These are phyloP conservation scores for Aythya baeri DNA, from an alignment of 2,113 vertebrate species.

Conservation along the genomic window DNA sequence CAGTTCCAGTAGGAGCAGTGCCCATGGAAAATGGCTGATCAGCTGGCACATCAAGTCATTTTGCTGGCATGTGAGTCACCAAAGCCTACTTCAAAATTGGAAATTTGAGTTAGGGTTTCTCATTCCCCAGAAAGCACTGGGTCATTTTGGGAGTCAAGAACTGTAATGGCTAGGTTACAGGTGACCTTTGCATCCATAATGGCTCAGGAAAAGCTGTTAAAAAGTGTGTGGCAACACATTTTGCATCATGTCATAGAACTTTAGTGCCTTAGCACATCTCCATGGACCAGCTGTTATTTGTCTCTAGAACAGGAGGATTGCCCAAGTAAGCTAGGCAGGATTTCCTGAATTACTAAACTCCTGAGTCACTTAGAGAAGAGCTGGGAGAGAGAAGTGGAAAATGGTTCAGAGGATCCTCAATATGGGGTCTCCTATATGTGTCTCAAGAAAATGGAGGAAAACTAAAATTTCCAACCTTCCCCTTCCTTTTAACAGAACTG, in stretches of 20 bases:
- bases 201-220: background rate
- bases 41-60: background rate
- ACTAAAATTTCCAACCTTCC: background rate
- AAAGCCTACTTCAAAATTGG: background rate
- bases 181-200: background rate
- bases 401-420: background rate
- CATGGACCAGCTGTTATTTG: background rate
- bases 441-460: background rate
- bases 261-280: background rate
- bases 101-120: background rate
- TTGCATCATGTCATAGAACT: no score
- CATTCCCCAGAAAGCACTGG: background rate
- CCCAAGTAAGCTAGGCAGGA: background rate
- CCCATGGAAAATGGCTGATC: background rate
- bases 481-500: background rate
- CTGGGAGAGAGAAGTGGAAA: background rate
- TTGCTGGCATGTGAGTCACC: background rate
- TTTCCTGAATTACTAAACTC: background rate
- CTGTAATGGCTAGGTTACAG: background rate
- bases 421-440: background rate
- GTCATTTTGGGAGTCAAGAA: background rate
- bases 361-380: background rate
- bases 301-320: background rate
- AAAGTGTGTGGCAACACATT: background rate
- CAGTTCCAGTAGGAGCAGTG: background rate